A percentile compares a stretch with the other conserved stretches of the same genome.
phyloP scores from a whole-genome alignment of 2,888 invertebrate species.

The Idaea biselata region DNA sequence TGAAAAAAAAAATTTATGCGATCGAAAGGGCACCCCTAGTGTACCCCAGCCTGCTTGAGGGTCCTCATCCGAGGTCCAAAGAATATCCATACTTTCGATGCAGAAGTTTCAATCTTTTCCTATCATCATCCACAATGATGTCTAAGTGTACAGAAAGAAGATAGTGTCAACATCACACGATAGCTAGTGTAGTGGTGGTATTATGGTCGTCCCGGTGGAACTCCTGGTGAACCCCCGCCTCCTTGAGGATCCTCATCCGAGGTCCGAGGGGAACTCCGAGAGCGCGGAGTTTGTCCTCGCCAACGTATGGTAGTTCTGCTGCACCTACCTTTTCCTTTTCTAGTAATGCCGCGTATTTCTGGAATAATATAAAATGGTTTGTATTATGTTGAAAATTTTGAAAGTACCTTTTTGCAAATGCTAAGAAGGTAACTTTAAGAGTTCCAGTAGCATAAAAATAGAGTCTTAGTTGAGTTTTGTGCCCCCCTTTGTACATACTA shows the following conservation, averaged over 20 bases:
- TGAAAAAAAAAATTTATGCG: too few species aligned
- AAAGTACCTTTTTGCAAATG: too few species aligned
- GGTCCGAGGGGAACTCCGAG: slow-evolving; percentile 96
- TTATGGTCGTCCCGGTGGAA: slow-evolving; percentile 73
- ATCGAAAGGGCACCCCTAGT: too few species aligned
- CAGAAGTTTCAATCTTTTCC: too few species aligned
- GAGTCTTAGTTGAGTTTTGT: too few species aligned
- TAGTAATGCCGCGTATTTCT: slow-evolving; percentile 93
- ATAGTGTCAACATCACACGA: slow-evolving; percentile 61
- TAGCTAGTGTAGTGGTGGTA: slow-evolving; percentile 82
- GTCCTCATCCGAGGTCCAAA: slow-evolving; percentile 93
- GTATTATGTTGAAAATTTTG: slow-evolving; percentile 1
- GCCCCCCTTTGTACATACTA: too few species aligned
- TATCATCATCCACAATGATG: too few species aligned
- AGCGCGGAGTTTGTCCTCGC: slow-evolving; percentile 92
- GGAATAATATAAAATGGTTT: slow-evolving; percentile 43
- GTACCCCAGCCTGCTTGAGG: slow-evolving; percentile 90
- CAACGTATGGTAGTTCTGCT: slow-evolving; percentile 94
- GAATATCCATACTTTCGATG: too few species aligned
- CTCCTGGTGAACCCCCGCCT: slow-evolving; percentile 84
- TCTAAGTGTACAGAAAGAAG: background rate
- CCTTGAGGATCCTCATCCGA: slow-evolving; percentile 91
- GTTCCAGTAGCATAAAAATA: too few species aligned
- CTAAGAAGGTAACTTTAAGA: too few species aligned
- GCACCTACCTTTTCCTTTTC: slow-evolving; percentile 94